Base-by-base conservation (phyloP, 2,797 vertebrate genomes). In the Myotis daubentonii region DNA sequence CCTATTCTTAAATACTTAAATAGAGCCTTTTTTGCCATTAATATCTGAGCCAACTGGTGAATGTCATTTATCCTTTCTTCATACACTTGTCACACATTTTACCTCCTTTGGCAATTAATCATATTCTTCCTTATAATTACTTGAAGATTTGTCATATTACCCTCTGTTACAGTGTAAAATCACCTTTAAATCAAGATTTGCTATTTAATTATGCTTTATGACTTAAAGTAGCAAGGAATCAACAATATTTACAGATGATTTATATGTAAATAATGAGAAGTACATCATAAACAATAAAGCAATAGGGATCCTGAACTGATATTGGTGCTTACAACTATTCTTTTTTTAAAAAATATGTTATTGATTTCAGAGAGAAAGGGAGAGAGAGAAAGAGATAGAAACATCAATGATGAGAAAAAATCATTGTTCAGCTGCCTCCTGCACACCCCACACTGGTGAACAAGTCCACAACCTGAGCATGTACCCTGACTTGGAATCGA, bases 271-370 rank as follows among this genome's bases (percentile, higher is more conserved):
- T 60, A n/a, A 78, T 93, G 38, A 76, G 2, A 3, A 87, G 36
- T 38, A 36, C 38, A 53, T 68, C 88, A 87, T 55, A 80, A 96
- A 94, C 7, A 94, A 94, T 36, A 91, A 95, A 90, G 20, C 22
- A 88, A 49, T 4, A 60, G 23, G 6, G 23, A 82, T 53, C 28
- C 28, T 87, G 62, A 91, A 51, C 19, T 72, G 62, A 36, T 80
- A 91, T 36, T 49, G 20, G 83, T 84, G 89, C 44, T 79, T 84
- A 89, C 3, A 71, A n/a, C 15, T 65, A 55, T 15, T 65, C 6
- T 65, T 65, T 62, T 62, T 62, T 2, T n/a, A 30, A 62, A 62
- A 30, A 1, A 30, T 30, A 28, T 30, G 11, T 30, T 62, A 16
- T 62, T 30, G 57, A 28, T 25, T 60, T 60, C 55, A 38, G 60